Conservation (phyloP, 2,113 vertebrate species). For the Laterallus jamaicensis region DNA sequence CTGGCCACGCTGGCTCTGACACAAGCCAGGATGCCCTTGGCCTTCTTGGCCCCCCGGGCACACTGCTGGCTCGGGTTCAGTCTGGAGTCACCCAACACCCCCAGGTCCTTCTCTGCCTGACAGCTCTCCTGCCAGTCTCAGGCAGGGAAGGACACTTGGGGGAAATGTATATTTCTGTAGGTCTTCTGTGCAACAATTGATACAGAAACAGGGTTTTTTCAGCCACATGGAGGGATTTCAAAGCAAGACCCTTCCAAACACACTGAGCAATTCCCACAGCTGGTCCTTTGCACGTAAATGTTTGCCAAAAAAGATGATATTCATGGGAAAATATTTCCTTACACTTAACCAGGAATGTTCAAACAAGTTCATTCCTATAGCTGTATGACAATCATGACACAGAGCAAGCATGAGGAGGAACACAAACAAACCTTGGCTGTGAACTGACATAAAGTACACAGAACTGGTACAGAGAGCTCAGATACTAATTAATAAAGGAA, state of each 20-base stretch:
- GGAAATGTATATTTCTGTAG: background rate
- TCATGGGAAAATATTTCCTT: background rate
- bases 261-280: background rate
- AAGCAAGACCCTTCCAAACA: background rate
- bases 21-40: too few relatives aligned
- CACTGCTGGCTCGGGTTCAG: too few relatives aligned
- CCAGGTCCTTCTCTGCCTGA: too few relatives aligned
- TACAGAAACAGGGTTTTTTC: background rate
- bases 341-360: background rate
- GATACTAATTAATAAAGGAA: background rate
- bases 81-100: too few relatives aligned
- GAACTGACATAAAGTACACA: background rate
- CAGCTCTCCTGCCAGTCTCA: too few relatives aligned
- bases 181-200: background rate
- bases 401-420: background rate
- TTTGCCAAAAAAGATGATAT: background rate
- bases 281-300: background rate
- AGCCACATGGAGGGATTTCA: background rate
- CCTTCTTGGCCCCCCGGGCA: too few relatives aligned
- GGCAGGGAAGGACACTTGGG: background rate
- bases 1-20: too few relatives aligned
- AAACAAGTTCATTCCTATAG: background rate
- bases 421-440: background rate
- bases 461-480: background rate
- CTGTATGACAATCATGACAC: background rate